Evolutionary conservation across 2,888 invertebrate genomes (phyloP), one percentile per base, ranked within the genome.

Genomic region (Drosophila antonietae): DNA sequence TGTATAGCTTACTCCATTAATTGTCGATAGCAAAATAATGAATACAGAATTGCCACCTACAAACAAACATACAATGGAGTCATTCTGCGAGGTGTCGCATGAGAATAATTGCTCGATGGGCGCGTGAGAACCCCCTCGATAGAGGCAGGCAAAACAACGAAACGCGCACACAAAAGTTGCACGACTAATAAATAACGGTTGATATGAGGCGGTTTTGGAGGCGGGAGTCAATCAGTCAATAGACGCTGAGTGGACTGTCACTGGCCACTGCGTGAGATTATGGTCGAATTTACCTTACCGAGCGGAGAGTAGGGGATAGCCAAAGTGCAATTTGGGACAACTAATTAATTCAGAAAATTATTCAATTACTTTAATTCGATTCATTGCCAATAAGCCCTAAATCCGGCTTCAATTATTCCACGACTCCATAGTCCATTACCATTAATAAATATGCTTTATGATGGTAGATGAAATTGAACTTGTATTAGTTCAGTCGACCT

Each of bases 141-240:
- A 9, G 28, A 18, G 49, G 33, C 51, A 51, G 20, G 51, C 20
- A 18, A 51, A 35, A 65, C 39, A 23, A 56, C 23, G 33, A 59
- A 55, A 41, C 33, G 49, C 18, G 56, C 49, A 43, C 39, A 72
- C 31, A 71, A 72, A 80, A 72, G 67, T 80, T 74, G 67, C 80
- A 53, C 71, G 72, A 80, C 68, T 77, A 65, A 82, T 76, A 76
- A 79, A 71, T 52, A 69, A 66, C 51, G 65, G 64, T 68, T 71
- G 67, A 55, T 81, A 52, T 33, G 51, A 33, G 3, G 3, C 51
- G 18, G 33, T 2, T 18, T 0, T 18, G 51, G 15, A n/a, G 63
- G 65, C 51, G 62, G 66, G 57, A 61, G 8, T 55, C 70, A 66
- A 71, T 73, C 58, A 84, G 73, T 71, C 69, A 68, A 53, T 52